Conservation (phyloP, 2,797 vertebrate species). For the Amniataba percoides region DNA sequence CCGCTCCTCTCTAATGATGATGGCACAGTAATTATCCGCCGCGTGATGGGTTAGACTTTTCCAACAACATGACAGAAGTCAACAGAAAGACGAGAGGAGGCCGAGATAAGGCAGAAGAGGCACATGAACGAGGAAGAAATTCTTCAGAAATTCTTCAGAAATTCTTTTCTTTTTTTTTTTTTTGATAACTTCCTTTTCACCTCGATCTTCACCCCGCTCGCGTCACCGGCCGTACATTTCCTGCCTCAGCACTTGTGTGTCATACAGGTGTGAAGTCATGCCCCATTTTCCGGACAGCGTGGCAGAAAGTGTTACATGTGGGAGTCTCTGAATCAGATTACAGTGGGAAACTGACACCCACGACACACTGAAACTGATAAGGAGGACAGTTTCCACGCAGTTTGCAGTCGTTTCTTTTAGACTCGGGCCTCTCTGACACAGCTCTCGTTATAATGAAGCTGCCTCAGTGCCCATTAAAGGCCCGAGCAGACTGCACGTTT, state of each 20-base stretch:
- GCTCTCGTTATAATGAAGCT: constrained; percentile 14
- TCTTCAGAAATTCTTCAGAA: too few species aligned
- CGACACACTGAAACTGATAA: constrained; percentile 22
- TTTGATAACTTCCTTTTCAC: constrained; percentile 34
- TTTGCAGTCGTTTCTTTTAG: neutral
- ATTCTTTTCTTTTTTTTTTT: neutral
- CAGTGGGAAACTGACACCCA: constrained; percentile 35
- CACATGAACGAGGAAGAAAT: neutral
- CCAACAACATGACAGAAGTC: constrained; percentile 35
- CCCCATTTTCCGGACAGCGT: constrained; percentile 43
- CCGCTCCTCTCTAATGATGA: constrained; percentile 52
- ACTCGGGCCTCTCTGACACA: neutral
- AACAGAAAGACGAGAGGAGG: constrained; percentile 33
- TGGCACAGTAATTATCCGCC: constrained; percentile 53
- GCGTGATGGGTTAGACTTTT: constrained; percentile 32
- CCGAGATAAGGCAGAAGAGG: constrained; percentile 27
- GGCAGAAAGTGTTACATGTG: neutral
- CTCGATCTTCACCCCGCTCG: neutral
- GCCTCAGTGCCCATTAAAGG: neutral
- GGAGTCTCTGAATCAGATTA: constrained; percentile 12
- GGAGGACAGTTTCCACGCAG: constrained; percentile 38
- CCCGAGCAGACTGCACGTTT: neutral
- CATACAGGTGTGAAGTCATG: constrained; percentile 54
- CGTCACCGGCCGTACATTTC: constrained; percentile 23
- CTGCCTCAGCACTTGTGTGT: constrained; percentile 29